Evolutionary conservation across 2,888 invertebrate genomes (phyloP).

Genomic region (Micropterix aruncella): DNA sequence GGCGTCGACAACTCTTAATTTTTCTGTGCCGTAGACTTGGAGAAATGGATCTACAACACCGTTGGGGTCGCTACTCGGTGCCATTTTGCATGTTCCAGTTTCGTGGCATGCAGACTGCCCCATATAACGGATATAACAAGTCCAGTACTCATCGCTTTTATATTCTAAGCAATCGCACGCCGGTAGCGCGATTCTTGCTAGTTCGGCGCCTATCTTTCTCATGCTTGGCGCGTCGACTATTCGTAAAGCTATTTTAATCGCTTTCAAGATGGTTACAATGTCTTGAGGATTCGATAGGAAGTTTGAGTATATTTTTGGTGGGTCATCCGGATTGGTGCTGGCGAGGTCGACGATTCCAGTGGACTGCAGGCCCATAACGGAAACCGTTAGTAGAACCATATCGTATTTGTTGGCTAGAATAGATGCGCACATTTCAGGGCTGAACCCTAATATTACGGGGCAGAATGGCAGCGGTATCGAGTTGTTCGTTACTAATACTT

Average conservation of each 20-base stretch:
- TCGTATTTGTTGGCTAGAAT: background rate
- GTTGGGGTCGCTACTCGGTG: conserved; percentile 18
- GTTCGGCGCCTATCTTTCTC: background rate
- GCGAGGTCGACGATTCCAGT: conserved; percentile 24
- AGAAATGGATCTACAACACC: conserved; percentile 23
- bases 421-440: background rate
- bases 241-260: background rate
- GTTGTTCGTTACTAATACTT: background rate
- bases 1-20: conserved; percentile 25
- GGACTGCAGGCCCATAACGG: conserved; percentile 17
- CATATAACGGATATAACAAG: background rate
- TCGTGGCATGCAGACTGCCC: conserved; percentile 25
- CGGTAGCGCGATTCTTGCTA: background rate
- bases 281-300: conserved; percentile 10
- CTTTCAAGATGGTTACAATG: background rate
- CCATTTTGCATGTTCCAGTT: conserved; percentile 25
- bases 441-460: background rate
- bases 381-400: background rate
- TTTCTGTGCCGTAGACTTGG: conserved; percentile 20
- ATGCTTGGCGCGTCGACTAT: background rate
- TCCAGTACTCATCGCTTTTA: background rate
- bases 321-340: conserved; percentile 20
- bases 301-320: conserved; percentile 26
- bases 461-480: background rate
- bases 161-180: background rate